Evolutionary conservation across 2,113 vertebrate species (phyloP).

Genomic region (Hipposideros armiger): DNA sequence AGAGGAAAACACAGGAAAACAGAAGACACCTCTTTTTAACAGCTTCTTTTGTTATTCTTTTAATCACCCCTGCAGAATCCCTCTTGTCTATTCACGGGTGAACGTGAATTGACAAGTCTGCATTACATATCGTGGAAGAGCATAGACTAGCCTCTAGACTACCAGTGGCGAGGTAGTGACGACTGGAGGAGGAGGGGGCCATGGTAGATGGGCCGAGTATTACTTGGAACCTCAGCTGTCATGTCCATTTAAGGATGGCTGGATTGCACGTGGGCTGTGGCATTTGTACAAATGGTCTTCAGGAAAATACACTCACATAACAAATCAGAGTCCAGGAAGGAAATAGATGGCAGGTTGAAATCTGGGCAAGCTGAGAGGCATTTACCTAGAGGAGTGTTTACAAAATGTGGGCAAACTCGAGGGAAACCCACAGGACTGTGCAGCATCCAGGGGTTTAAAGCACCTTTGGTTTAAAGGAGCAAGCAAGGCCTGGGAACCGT

Average conservation of each 20-base stretch:
- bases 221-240: background rate
- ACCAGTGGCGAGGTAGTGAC: fast-evolving
- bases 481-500: background rate
- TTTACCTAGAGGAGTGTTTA: background rate
- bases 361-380: background rate
- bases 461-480: background rate
- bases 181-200: background rate
- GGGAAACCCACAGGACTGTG: background rate
- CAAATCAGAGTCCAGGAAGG: background rate
- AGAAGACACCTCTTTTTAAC: background rate
- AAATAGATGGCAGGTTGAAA: background rate
- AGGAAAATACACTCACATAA: background rate
- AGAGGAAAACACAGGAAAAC: background rate
- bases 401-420: background rate
- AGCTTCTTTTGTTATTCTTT: background rate
- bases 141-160: too few species aligned
- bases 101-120: background rate
- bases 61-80: background rate
- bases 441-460: too few species aligned
- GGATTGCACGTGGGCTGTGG: background rate
- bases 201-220: background rate
- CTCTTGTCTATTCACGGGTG: background rate
- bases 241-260: background rate
- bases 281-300: background rate
- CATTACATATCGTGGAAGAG: background rate